These are phyloP conservation scores for Tragelaphus scriptus DNA, from an alignment of 2,113 vertebrate species.

Conservation along the genomic window DNA sequence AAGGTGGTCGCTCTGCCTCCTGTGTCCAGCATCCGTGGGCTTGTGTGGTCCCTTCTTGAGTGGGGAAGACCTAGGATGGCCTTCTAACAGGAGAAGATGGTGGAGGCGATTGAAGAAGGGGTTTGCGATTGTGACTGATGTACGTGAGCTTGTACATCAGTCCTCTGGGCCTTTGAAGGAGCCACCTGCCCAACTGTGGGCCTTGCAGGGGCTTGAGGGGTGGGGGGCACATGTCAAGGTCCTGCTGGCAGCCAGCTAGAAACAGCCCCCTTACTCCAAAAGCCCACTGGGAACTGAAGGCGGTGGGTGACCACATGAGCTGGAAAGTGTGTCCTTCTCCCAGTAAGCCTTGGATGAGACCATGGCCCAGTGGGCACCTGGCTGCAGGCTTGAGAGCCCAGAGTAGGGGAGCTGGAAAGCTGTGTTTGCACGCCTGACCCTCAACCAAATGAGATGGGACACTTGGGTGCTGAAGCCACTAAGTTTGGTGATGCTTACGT, in stretches of 20 bases:
- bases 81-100: background rate
- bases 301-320: accelerated
- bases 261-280: too few species aligned
- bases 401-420: background rate
- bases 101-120: background rate
- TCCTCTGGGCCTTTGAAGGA: background rate
- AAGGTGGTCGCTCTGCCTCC: accelerated
- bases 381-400: background rate
- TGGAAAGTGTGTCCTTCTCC: background rate
- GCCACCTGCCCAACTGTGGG: background rate
- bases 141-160: accelerated
- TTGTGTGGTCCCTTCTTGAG: too few species aligned
- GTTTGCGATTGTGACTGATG: accelerated
- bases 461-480: background rate
- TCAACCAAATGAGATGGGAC: background rate
- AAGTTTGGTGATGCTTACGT: accelerated
- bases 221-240: background rate
- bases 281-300: background rate
- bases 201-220: accelerated
- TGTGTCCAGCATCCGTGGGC: accelerated
- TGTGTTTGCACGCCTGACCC: background rate
- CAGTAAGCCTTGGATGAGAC: background rate
- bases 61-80: too few species aligned
- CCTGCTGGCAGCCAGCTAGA: background rate
- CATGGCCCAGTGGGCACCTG: background rate